Conservation (phyloP, 2,888 invertebrate species). For the Andrena trimmerana region DNA sequence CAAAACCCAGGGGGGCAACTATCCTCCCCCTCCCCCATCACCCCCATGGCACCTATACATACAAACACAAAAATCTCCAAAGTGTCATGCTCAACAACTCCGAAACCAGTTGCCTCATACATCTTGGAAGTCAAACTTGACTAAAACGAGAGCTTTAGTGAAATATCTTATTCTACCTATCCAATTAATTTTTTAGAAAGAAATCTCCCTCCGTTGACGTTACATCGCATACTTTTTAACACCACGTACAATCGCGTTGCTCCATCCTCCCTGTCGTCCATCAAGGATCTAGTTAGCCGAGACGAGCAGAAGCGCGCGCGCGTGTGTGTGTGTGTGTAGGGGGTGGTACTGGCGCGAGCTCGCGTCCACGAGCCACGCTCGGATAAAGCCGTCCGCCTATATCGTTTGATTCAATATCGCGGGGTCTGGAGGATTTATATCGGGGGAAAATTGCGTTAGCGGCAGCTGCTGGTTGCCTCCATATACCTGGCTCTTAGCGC, state of each 20-base stretch:
- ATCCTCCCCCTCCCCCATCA: too few species aligned
- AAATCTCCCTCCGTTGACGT: neutral
- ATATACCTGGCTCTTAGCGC: constrained; percentile 74
- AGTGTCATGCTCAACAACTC: too few species aligned
- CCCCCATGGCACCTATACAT: too few species aligned
- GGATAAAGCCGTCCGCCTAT: constrained; percentile 69
- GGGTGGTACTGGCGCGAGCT: constrained; percentile 11
- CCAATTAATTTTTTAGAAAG: neutral
- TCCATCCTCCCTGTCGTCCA: constrained; percentile 56
- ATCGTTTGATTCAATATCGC: constrained; percentile 80
- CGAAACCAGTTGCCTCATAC: too few species aligned
- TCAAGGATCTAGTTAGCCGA: constrained; percentile 72
- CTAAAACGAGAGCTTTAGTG: too few species aligned
- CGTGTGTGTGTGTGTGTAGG: neutral
- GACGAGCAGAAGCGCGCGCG: neutral
- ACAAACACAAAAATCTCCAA: too few species aligned
- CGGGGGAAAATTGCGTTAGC: constrained; percentile 80
- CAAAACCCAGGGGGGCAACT: too few species aligned
- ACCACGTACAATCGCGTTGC: constrained; percentile 36
- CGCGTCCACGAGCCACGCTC: constrained; percentile 44
- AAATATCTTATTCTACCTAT: neutral
- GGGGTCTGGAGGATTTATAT: constrained; percentile 77
- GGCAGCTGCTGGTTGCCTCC: constrained; percentile 76
- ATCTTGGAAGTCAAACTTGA: too few species aligned
- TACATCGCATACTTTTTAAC: neutral